Evolutionary conservation across 2,888 invertebrate species (phyloP).

Genomic region (Hecatera dysodea): DNA sequence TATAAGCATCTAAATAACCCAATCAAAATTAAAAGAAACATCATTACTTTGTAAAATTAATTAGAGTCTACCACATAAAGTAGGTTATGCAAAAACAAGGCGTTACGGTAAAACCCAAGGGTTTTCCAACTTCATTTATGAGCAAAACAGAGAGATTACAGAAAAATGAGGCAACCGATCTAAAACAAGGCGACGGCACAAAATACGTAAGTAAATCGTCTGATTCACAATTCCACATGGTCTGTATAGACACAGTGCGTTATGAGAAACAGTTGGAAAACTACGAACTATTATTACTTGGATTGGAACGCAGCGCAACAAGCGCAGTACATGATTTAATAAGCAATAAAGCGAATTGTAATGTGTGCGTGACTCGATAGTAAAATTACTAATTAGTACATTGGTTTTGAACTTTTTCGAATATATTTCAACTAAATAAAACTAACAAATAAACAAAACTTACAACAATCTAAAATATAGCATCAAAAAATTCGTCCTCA

Average conservation of each 20-base stretch:
- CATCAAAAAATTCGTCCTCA: too few relatives aligned
- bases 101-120: not conserved
- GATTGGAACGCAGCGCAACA: not conserved
- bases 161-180: conserved; percentile 20
- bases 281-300: not conserved
- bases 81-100: accelerated
- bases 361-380: not conserved
- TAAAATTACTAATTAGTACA: too few relatives aligned
- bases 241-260: not conserved
- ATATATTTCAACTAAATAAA: too few relatives aligned
- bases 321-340: not conserved
- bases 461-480: too few relatives aligned
- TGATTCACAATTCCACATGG: conserved; percentile 22
- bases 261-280: not conserved
- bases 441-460: too few relatives aligned
- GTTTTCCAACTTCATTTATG: conserved; percentile 1
- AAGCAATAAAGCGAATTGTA: not conserved
- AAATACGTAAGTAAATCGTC: not conserved
- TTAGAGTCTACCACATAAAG: not conserved
- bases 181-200: conserved; percentile 6
- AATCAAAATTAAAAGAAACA: not conserved
- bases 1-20: not conserved
- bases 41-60: not conserved
- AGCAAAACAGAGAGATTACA: not conserved
- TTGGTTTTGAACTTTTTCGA: too few relatives aligned